phyloP scores from a whole-genome alignment of 1,140 invertebrate species.

The Cydia strobilella region DNA sequence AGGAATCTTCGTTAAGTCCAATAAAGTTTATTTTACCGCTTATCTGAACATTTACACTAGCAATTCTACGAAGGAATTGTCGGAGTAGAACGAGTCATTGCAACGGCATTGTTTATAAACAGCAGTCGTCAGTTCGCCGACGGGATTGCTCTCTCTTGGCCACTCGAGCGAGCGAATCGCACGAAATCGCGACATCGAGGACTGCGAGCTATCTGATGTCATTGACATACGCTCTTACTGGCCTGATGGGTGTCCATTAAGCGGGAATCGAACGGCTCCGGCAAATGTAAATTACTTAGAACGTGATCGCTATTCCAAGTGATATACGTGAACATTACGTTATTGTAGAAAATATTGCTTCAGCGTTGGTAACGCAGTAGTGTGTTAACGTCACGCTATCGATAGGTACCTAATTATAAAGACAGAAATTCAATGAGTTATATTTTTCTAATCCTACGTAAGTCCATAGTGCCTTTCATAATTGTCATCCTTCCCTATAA shows the following conservation, averaged over 20 bases:
- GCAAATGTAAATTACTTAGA: slow-evolving; percentile 20
- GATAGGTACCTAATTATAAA: background rate
- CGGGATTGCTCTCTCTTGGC: slow-evolving; percentile 39
- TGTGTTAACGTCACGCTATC: background rate
- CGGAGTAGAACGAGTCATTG: slow-evolving; percentile 40
- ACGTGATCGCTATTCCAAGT: slow-evolving; percentile 13
- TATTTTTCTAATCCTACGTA: background rate
- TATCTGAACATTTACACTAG: slow-evolving; percentile 37
- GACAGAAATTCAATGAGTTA: too few species aligned
- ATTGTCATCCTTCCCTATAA: background rate
- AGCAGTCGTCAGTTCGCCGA: slow-evolving; percentile 34
- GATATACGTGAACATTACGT: background rate
- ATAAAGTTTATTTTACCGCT: background rate
- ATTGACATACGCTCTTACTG: slow-evolving; percentile 39
- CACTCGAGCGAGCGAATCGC: slow-evolving; percentile 36
- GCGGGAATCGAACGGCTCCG: slow-evolving; percentile 14
- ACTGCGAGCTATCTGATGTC: slow-evolving; percentile 31
- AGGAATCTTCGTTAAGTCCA: background rate
- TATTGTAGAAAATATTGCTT: background rate
- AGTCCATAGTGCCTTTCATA: too few species aligned
- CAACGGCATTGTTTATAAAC: slow-evolving; percentile 52
- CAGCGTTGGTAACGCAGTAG: background rate
- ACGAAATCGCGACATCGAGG: slow-evolving; percentile 41
- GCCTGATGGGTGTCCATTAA: slow-evolving; percentile 16
- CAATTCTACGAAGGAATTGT: slow-evolving; percentile 30